A percentile compares a stretch with the other conserved stretches of the same genome.
Evolutionary conservation across 2,113 vertebrate genomes (phyloP).

Genomic region (Myiopsitta monachus): DNA sequence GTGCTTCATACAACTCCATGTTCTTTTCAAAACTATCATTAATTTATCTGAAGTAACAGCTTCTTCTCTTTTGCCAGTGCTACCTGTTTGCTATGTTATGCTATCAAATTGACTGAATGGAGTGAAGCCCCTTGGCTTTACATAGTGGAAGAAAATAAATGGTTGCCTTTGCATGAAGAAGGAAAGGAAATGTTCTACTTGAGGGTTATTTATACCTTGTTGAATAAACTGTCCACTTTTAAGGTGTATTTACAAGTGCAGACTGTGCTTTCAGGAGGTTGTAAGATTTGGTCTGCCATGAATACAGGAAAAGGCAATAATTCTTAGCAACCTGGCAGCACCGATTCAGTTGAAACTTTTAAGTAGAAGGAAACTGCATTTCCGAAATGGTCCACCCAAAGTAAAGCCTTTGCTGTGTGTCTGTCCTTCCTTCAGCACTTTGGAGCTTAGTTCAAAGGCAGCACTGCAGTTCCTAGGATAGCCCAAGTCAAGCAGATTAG

Average conservation of each 20-base stretch:
- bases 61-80: not conserved
- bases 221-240: not conserved
- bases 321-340: not conserved
- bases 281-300: not conserved
- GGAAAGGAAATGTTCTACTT: not conserved
- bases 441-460: not conserved
- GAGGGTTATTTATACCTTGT: not conserved
- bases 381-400: not conserved
- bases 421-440: not conserved
- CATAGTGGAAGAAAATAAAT: not conserved
- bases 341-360: not conserved
- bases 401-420: not conserved
- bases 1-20: not conserved
- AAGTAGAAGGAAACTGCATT: not conserved
- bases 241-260: not conserved
- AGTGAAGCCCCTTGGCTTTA: not conserved
- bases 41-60: not conserved
- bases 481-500: not conserved
- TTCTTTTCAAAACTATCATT: not conserved
- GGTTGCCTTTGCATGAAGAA: not conserved
- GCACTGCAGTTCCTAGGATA: not conserved
- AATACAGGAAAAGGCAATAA: not conserved
- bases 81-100: not conserved
- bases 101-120: not conserved
- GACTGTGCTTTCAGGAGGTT: not conserved